These are phyloP conservation scores for Tethea ocularis DNA, from an alignment of 2,888 invertebrate species.

Conservation along the genomic window DNA sequence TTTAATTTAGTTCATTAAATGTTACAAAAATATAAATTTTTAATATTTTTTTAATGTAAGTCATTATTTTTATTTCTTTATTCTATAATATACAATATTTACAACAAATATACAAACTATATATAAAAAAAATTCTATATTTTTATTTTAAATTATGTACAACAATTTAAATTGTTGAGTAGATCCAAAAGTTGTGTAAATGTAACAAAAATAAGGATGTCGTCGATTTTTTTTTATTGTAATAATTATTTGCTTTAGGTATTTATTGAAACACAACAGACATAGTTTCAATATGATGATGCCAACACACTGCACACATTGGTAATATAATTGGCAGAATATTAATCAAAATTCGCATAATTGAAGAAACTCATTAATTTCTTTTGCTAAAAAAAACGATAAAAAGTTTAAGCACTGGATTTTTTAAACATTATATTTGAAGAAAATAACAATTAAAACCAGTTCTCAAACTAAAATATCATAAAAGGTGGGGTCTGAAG, in stretches of 20 bases:
- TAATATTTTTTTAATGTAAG: too few species aligned
- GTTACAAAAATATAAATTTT: slow-evolving; percentile 17
- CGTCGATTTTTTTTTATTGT: slow-evolving; percentile 33
- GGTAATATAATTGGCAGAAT: slow-evolving; percentile 48
- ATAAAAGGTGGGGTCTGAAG: slow-evolving; percentile 7
- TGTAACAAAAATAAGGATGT: slow-evolving; percentile 55
- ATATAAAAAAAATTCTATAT: too few species aligned
- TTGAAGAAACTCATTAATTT: neutral
- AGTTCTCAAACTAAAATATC: slow-evolving; percentile 19
- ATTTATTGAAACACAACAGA: slow-evolving; percentile 42
- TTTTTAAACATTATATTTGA: neutral
- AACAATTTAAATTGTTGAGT: slow-evolving; percentile 30
- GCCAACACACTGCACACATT: slow-evolving; percentile 83
- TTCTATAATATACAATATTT: too few species aligned
- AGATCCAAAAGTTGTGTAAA: slow-evolving; percentile 78
- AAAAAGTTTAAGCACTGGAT: slow-evolving; percentile 5
- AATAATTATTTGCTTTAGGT: slow-evolving; percentile 29
- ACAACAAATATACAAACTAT: too few species aligned
- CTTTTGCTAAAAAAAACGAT: neutral
- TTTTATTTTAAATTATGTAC: too few species aligned
- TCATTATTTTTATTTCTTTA: slow-evolving; percentile 10
- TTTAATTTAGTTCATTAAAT: slow-evolving; percentile 31
- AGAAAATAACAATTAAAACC: slow-evolving; percentile 17
- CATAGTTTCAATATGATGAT: slow-evolving; percentile 46
- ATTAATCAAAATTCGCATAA: slow-evolving; percentile 12